Conservation (phyloP, 2,113 vertebrate species). For the Pygoscelis antarcticus region DNA sequence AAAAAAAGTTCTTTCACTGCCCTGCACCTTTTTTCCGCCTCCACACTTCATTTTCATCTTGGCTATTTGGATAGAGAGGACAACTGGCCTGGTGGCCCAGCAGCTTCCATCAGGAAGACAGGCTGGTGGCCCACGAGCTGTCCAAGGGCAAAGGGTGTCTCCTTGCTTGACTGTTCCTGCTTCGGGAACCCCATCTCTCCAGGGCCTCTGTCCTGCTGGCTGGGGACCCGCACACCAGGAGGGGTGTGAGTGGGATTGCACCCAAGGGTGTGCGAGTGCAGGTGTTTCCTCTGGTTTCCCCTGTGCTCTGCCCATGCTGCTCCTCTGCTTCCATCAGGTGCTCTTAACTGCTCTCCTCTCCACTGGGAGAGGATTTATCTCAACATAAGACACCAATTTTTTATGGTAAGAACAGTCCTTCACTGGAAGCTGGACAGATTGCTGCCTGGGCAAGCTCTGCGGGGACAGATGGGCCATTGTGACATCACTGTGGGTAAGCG, state of each 20-base stretch:
- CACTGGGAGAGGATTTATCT: too few relatives aligned
- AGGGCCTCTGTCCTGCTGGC: background rate
- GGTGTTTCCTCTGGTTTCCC: background rate
- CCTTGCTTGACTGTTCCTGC: background rate
- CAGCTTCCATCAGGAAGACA: background rate
- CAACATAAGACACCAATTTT: too few relatives aligned
- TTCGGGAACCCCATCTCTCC: background rate
- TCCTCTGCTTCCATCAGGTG: background rate
- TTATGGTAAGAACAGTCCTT: too few relatives aligned
- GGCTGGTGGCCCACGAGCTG: background rate
- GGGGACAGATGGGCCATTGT: background rate
- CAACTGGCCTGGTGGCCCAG: background rate
- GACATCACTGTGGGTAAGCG: background rate
- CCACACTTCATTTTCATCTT: background rate
- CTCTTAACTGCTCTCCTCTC: background rate
- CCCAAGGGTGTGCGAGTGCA: too few relatives aligned
- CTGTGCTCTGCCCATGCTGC: background rate
- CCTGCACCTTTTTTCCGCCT: background rate
- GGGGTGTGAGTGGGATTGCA: background rate
- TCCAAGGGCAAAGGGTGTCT: background rate
- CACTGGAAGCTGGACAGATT: too few relatives aligned
- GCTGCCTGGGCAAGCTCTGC: background rate
- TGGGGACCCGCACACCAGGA: too few relatives aligned
- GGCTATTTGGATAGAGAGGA: background rate
- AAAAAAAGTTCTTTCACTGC: background rate